Conservation (phyloP, 2,888 invertebrate genomes). For the Allophyes oxyacanthae region DNA sequence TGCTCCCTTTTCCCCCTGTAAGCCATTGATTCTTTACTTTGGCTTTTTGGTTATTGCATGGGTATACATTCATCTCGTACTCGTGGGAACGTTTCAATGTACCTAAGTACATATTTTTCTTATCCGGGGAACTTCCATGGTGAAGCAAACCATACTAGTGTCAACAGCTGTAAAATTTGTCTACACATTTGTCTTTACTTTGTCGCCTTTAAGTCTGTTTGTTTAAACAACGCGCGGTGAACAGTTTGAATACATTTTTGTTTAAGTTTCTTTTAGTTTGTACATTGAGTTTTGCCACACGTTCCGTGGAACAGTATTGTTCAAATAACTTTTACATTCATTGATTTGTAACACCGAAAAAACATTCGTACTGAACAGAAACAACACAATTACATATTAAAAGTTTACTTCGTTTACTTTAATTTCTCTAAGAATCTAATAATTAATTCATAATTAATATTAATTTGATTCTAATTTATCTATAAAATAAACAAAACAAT, state of each 20-base stretch:
- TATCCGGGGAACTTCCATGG: conserved; percentile 8
- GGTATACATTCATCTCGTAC: conserved; percentile 1
- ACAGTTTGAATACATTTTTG: conserved; percentile 18
- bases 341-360: background rate
- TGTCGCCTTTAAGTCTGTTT: conserved; percentile 22
- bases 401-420: too few relatives aligned
- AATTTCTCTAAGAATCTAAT: too few relatives aligned
- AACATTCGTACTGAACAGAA: background rate
- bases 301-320: conserved; percentile 3
- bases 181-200: conserved; percentile 9
- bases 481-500: too few relatives aligned
- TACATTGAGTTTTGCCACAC: background rate
- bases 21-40: conserved; percentile 12
- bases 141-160: conserved; percentile 1
- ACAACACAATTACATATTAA: too few relatives aligned
- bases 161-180: conserved; percentile 13
- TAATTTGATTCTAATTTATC: too few relatives aligned
- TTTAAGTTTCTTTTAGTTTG: conserved; percentile 10
- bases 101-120: conserved; percentile 14
- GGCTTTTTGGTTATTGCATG: conserved; percentile 6
- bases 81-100: background rate
- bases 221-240: conserved; percentile 3
- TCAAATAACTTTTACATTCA: background rate
- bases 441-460: too few relatives aligned
- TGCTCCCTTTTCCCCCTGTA: background rate